Base-by-base conservation (phyloP, 2,797 vertebrate species). In the Hypotaenidia okinawae region DNA sequence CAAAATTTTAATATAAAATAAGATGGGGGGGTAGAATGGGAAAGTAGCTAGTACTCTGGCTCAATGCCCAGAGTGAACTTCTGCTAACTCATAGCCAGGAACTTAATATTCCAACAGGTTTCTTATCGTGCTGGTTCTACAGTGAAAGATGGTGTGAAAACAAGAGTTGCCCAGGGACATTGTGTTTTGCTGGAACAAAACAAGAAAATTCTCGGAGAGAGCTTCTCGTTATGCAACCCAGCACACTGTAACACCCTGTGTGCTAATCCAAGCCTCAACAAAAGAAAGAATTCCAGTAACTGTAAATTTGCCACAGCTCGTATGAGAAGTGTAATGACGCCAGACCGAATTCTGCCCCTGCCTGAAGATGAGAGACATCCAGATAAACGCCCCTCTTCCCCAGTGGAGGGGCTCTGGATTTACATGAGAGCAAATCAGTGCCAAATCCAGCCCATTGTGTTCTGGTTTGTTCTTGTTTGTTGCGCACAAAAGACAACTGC, bases 91-190 rank as follows among this genome's bases (percentile, higher is more conserved):
- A 0, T 28, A 91, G 68, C 47, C 84, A 93, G 77, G 15, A 89
- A 61, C 10, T 57, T 89, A 27, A 45, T 91, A 76, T 87, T 95
- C 64, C 32, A 67, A 63, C 51, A 95, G 64, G 81, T 89, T 95
- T 90, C 51, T 92, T 76, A 73, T 49, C 22, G 6, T 0, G 0
- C 66, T 81, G 58, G 15, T 72, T 76, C 74, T 86, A 10, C 54
- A 92, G 66, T 61, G 69, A 88, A 75, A 92, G 84, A 88, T 35
- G 51, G 33, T 75, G 69, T 39, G 68, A 90, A 94, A 95, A 87
- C 68, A 78, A 37, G 47, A 76, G 74, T 55, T 16, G 4, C 79
- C n/a, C 73, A 87, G 92, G 70, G 70, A 89, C 33, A 30, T 17
- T 74, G 30, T 89, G 37, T 69, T 90, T 85, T 83, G 52, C 61